Percentiles rank a stretch among this genome's conserved stretches.
Conservation (phyloP, 2,888 invertebrate species). For the Bellardia bayeri region DNA sequence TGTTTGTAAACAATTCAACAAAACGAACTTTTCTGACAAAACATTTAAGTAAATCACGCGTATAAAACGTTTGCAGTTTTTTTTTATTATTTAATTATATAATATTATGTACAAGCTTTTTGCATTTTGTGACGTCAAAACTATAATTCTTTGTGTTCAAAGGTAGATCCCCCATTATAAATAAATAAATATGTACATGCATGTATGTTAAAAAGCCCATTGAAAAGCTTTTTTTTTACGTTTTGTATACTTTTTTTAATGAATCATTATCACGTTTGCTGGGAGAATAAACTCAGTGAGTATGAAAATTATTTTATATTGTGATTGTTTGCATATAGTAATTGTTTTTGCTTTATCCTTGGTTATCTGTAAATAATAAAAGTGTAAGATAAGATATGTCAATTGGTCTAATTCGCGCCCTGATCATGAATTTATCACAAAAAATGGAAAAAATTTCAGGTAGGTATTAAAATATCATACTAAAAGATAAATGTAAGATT, state of each 20-base stretch:
- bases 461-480: no score
- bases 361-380: not conserved
- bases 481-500: no score
- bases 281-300: not conserved
- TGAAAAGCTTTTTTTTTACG: constrained; percentile 11
- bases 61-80: constrained; percentile 32
- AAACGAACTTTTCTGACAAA: not conserved
- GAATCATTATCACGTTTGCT: constrained; percentile 39
- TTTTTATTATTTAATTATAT: not conserved
- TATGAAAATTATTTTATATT: not conserved
- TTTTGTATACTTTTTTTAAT: not conserved
- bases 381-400: not conserved
- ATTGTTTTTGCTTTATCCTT: not conserved
- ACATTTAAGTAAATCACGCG: constrained; percentile 25
- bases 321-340: not conserved
- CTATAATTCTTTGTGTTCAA: not conserved
- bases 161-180: constrained; percentile 50
- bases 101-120: not conserved
- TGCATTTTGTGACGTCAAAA: constrained; percentile 22
- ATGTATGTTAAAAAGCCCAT: not conserved
- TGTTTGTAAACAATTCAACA: constrained; percentile 26
- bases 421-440: not conserved
- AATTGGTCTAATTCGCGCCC: not conserved
- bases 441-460: not conserved
- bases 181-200: not conserved